phyloP scores from a whole-genome alignment of 2,888 invertebrate species.

The Teinopalpus imperialis region DNA sequence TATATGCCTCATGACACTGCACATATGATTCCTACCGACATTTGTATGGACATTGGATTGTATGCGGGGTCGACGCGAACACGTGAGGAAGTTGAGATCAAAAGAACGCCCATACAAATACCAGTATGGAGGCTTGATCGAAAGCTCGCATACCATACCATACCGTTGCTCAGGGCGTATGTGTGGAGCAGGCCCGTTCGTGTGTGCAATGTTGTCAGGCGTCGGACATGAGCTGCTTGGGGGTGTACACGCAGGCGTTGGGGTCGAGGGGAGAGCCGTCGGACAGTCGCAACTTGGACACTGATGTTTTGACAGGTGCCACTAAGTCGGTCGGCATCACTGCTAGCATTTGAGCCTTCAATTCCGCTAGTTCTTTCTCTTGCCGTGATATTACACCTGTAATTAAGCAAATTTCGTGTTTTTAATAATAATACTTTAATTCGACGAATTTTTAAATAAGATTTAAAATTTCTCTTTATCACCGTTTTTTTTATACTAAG shows the following conservation, averaged over 20 bases:
- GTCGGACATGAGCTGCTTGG: constrained; percentile 83
- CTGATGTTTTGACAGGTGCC: constrained; percentile 37
- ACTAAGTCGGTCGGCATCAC: constrained; percentile 90
- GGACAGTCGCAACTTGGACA: constrained; percentile 55
- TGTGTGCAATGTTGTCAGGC: constrained; percentile 41
- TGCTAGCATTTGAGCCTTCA: constrained; percentile 96
- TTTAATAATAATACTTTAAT: no score
- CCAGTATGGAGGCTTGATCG: constrained; percentile 39
- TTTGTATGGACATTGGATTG: constrained; percentile 60
- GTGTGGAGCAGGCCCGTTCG: constrained; percentile 4
- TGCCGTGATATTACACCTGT: constrained; percentile 90
- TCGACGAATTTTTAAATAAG: no score
- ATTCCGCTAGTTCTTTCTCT: constrained; percentile 95
- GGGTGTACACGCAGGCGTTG: constrained; percentile 95
- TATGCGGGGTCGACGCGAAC: constrained; percentile 24
- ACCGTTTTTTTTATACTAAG: no score
- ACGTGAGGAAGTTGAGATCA: constrained; percentile 65
- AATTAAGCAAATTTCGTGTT: constrained; percentile 31
- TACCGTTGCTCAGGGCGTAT: constrained; percentile 12
- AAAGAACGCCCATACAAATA: constrained; percentile 66
- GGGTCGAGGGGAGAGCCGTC: constrained; percentile 86
- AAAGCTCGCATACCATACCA: constrained; percentile 8
- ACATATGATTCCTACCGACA: constrained; percentile 41
- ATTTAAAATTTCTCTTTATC: no score
- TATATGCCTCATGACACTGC: constrained; percentile 35